These are phyloP conservation scores for Drosophila tani DNA, from an alignment of 1,140 invertebrate genomes.

Conservation along the genomic window DNA sequence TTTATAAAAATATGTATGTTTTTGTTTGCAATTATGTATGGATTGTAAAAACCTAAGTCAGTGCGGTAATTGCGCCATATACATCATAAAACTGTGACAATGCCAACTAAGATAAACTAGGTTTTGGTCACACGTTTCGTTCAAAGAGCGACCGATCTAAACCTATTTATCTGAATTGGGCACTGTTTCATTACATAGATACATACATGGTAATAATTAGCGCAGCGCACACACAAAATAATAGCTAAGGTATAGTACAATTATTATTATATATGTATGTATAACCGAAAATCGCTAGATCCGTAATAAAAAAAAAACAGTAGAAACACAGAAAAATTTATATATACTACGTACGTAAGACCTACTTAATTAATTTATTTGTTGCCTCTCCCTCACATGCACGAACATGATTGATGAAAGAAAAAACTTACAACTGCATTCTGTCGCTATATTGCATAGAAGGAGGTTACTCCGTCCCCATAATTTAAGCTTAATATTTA, in stretches of 20 bases:
- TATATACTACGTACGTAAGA: slow-evolving; percentile 35
- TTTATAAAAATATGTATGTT: slow-evolving; percentile 36
- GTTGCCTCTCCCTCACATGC: slow-evolving; percentile 27
- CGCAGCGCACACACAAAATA: slow-evolving; percentile 22
- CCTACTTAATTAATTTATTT: slow-evolving; percentile 23
- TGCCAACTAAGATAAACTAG: not conserved
- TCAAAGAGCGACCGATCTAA: too few relatives aligned
- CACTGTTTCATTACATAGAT: not conserved
- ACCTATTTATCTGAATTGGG: not conserved
- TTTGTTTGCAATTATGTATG: slow-evolving; percentile 26
- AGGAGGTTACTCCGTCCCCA: slow-evolving; percentile 66
- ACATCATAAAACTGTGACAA: slow-evolving; percentile 3
- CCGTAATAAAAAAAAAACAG: slow-evolving; percentile 33
- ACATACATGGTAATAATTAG: slow-evolving; percentile 20
- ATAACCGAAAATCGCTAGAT: slow-evolving; percentile 39
- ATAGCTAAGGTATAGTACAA: slow-evolving; percentile 68
- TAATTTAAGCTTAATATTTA: slow-evolving; percentile 54
- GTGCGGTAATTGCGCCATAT: slow-evolving; percentile 16
- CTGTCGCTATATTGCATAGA: slow-evolving; percentile 50
- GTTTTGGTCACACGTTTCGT: not conserved
- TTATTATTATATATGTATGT: slow-evolving; percentile 42
- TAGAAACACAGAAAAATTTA: slow-evolving; percentile 26
- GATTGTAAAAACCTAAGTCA: slow-evolving; percentile 47
- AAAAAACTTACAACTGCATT: slow-evolving; percentile 30
- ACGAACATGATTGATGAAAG: slow-evolving; percentile 16